Evolutionary conservation across 2,113 vertebrate genomes (phyloP), one percentile per base, ranked within the genome.

Genomic region (Microcebus jonahi): DNA sequence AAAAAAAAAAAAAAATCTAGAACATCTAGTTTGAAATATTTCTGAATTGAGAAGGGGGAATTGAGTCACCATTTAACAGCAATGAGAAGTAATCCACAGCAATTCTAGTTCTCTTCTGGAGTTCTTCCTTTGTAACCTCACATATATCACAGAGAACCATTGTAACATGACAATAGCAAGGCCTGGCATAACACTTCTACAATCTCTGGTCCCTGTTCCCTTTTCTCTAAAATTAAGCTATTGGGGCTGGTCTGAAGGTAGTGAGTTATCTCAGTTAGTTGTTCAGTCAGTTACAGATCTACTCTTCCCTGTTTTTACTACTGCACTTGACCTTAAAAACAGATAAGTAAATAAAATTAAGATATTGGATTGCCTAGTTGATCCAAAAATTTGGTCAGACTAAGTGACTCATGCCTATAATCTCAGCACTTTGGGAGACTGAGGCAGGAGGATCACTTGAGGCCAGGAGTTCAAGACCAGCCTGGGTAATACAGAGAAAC

Each of bases 201-300:
- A 55, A 63, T 50, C 29, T 96, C 42, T 79, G n/a, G 15, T 67
- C 48, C 8, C 21, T 0, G 0, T 7, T 55, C n/a, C 39, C 20
- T 57, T 20, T 67, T 79, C 86, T 93, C 55, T 93, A 79, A 84
- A 96, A 83, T 67, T 84, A 55, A 55, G 53, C 17, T 55, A 55
- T 18, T 55, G 17, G 53, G 53, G 53, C 53, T 55, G 17, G 53
- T 55, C 53, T 55, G 53, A 55, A 55, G 53, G 17, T 55, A 55
- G 53, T 55, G 53, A 55, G 53, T 55, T 55, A 55, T 55, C 17
- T 55, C 53, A 55, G 1, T 18, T 55, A 17, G 53, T 55, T 18
- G 53, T 55, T 55, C 17, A 55, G 17, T 55, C 53, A 55, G 53
- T 55, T 55, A 55, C 53, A 55, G 53, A 55, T 55, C 53, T 55